Conservation (phyloP, 2,113 vertebrate species). For the Nerophis ophidion region DNA sequence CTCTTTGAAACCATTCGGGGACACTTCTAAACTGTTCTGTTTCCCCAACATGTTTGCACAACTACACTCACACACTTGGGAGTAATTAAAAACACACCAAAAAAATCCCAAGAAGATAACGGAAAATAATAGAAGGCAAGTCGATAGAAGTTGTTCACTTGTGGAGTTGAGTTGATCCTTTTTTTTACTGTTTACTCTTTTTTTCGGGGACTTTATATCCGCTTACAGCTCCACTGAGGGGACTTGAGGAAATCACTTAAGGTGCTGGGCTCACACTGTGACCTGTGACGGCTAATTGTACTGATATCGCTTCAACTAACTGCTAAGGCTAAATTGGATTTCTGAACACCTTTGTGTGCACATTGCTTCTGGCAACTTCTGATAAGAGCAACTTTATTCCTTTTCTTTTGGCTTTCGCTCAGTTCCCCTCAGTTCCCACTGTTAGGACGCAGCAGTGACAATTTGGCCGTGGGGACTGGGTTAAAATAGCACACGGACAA, state of each 20-base stretch:
- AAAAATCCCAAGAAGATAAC: slow-evolving; percentile 26
- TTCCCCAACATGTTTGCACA: slow-evolving; percentile 7
- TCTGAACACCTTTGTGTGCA: slow-evolving; percentile 50
- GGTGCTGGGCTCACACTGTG: slow-evolving; percentile 36
- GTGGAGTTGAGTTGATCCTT: slow-evolving; percentile 1
- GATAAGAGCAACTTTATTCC: slow-evolving; percentile 69
- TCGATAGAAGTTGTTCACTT: slow-evolving; percentile 27
- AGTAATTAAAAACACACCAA: slow-evolving; percentile 1
- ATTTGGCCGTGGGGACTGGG: slow-evolving; percentile 30
- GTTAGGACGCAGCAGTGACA: slow-evolving; percentile 36
- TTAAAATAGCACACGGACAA: too few relatives aligned
- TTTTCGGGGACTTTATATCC: slow-evolving; percentile 5
- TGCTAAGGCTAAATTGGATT: slow-evolving; percentile 62
- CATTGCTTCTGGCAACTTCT: slow-evolving; percentile 59
- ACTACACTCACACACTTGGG: too few relatives aligned
- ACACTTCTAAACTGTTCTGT: slow-evolving; percentile 2
- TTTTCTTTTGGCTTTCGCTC: slow-evolving; percentile 44
- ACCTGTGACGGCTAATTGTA: slow-evolving; percentile 65
- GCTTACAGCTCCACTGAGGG: slow-evolving; percentile 11
- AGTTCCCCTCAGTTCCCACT: slow-evolving; percentile 52
- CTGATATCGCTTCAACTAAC: slow-evolving; percentile 65
- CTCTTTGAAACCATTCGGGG: slow-evolving; percentile 19
- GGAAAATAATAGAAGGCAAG: slow-evolving; percentile 36
- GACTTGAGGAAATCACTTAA: slow-evolving; percentile 60
- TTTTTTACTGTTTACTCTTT: background rate